Evolutionary conservation across 2,113 vertebrate genomes (phyloP).

Genomic region (Sylvietta virens): DNA sequence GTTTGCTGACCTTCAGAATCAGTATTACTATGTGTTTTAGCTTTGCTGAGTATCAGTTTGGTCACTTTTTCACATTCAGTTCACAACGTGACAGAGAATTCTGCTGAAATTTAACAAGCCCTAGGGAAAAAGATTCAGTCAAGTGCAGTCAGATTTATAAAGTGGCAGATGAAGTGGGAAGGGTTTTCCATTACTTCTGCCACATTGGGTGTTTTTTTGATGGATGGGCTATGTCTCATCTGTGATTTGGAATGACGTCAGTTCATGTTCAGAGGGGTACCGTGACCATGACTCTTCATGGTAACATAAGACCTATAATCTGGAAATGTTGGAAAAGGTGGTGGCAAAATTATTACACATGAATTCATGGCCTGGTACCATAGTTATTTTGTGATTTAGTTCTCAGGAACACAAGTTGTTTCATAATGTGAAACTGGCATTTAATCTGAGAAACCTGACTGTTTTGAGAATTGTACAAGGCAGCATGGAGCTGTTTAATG

Average conservation of each 20-base stretch:
- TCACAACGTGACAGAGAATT: conserved; percentile 53
- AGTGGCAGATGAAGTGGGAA: conserved; percentile 51
- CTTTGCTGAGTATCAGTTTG: conserved; percentile 46
- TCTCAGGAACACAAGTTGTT: conserved; percentile 3
- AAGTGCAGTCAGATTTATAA: conserved; percentile 61
- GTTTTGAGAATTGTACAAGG: conserved; percentile 33
- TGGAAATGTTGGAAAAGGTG: background rate
- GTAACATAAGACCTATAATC: background rate
- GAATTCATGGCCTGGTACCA: background rate
- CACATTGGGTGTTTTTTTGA: background rate
- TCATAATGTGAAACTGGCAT: conserved; percentile 26
- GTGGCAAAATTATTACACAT: background rate
- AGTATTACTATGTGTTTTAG: conserved; percentile 29
- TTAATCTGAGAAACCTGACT: conserved; percentile 47
- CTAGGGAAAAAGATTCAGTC: conserved; percentile 55
- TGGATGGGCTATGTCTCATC: background rate
- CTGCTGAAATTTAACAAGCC: conserved; percentile 61
- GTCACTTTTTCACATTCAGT: conserved; percentile 39
- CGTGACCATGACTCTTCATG: background rate
- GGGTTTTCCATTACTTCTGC: conserved; percentile 47
- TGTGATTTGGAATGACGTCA: background rate
- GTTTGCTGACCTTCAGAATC: conserved; percentile 42
- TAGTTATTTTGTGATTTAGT: conserved; percentile 14
- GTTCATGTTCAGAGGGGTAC: background rate
- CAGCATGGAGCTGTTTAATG: conserved; percentile 10